phyloP scores from a whole-genome alignment of 1,140 invertebrate genomes.

The Choristoneura fumiferana region DNA sequence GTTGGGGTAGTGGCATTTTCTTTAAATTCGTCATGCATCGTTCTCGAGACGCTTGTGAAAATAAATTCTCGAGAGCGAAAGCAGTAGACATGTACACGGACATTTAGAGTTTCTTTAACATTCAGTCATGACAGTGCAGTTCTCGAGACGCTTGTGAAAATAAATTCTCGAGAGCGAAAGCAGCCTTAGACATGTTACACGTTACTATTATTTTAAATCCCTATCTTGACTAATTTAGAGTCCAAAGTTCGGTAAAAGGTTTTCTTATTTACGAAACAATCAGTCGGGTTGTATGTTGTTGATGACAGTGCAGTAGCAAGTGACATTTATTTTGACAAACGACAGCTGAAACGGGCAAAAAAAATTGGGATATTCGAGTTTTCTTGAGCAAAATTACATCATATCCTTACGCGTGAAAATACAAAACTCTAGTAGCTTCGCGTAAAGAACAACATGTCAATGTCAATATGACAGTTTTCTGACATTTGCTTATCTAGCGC shows the following conservation, averaged over 20 bases:
- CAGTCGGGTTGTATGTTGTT: neutral
- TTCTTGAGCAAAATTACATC: neutral
- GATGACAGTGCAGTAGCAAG: too few species aligned
- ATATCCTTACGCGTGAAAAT: neutral
- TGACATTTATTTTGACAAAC: neutral
- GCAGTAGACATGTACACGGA: constrained; percentile 15
- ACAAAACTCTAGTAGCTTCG: neutral
- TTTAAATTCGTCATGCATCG: constrained; percentile 55
- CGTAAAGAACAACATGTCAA: neutral
- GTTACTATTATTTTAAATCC: neutral
- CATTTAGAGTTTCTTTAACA: too few species aligned
- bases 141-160: constrained; percentile 49
- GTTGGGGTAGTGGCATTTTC: constrained; percentile 38
- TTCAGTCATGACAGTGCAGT: too few species aligned
- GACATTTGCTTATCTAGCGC: neutral
- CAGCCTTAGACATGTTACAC: constrained; percentile 4
- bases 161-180: constrained; percentile 44
- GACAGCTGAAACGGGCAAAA: neutral
- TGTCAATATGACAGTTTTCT: constrained; percentile 6
- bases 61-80: constrained; percentile 47
- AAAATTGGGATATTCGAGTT: neutral
- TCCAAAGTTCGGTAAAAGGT: neutral
- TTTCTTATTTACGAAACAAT: neutral
- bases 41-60: constrained; percentile 49
- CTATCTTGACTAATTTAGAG: neutral